Conservation (phyloP, 2,113 vertebrate species). For the Vulpes vulpes region DNA sequence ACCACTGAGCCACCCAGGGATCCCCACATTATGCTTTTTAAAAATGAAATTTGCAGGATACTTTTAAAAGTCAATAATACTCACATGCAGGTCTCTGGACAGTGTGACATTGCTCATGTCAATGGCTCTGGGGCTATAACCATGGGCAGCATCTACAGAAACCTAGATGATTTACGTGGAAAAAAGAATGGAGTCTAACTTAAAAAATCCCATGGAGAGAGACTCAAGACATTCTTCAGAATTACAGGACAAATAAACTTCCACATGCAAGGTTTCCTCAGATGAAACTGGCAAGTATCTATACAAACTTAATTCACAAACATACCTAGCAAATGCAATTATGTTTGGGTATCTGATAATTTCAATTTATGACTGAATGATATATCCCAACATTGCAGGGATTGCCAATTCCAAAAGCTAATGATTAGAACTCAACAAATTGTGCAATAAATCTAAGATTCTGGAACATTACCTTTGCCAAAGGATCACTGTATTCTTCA, state of each 20-base stretch:
- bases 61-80: slow-evolving; percentile 73
- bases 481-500: not conserved
- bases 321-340: not conserved
- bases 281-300: not conserved
- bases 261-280: not conserved
- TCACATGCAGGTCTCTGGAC: slow-evolving; percentile 96
- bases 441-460: not conserved
- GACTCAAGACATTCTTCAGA: not conserved
- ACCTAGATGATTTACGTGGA: slow-evolving; percentile 84
- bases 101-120: slow-evolving; percentile 99
- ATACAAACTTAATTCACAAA: not conserved
- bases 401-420: not conserved
- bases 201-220: not conserved
- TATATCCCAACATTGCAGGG: not conserved
- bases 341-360: not conserved
- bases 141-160: slow-evolving; percentile 93
- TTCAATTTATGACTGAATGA: not conserved
- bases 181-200: slow-evolving; percentile 6
- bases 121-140: slow-evolving; percentile 95
- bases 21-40: not conserved
- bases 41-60: not conserved
- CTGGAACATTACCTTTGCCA: not conserved
- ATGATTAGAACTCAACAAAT: not conserved
- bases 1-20: too few species aligned
- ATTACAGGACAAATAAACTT: not conserved